Evolutionary conservation across 1,140 invertebrate genomes (phyloP).

Genomic region (Dolichoris vasculosae): DNA sequence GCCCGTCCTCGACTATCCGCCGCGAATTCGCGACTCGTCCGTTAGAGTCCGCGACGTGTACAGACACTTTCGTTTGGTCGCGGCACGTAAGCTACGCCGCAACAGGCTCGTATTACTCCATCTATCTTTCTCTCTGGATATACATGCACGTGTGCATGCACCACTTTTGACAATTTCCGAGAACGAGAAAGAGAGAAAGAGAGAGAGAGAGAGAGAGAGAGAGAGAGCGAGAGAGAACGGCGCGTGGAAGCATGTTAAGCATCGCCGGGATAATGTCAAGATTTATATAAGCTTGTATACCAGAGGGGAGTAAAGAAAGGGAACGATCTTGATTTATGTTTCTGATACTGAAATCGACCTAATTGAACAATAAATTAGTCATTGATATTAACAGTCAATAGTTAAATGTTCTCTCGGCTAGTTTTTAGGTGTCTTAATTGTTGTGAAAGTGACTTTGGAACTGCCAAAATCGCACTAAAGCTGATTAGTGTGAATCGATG

Average conservation of each 20-base stretch:
- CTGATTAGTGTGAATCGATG: background rate
- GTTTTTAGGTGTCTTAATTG: background rate
- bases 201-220: background rate
- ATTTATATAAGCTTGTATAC: constrained; percentile 19
- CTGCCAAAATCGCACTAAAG: background rate
- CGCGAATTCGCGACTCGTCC: background rate
- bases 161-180: background rate
- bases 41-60: background rate
- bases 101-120: background rate
- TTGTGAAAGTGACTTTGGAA: background rate
- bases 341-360: constrained; percentile 23
- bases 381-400: constrained; percentile 5
- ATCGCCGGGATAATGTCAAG: background rate
- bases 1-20: background rate
- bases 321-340: constrained; percentile 9
- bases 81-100: background rate
- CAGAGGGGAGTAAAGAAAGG: background rate
- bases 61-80: background rate
- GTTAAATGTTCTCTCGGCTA: background rate
- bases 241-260: background rate
- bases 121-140: background rate
- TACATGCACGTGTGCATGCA: background rate
- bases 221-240: background rate
- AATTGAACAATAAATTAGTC: constrained; percentile 27
- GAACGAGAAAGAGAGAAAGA: background rate